Conservation (phyloP, 1,140 invertebrate genomes). For the Armadillidium nasatum region DNA sequence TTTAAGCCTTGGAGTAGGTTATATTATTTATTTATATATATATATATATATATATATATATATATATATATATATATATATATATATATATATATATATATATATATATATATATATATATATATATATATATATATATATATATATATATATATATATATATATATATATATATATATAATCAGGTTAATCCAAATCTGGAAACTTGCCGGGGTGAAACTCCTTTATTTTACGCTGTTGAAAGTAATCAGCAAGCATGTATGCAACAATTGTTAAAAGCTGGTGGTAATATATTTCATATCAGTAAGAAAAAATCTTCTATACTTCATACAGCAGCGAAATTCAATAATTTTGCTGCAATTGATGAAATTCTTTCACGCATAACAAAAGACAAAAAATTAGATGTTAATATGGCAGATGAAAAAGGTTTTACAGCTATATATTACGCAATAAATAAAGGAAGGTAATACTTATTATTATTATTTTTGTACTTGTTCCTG, state of each 20-base stretch:
- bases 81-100: slow-evolving; percentile 25
- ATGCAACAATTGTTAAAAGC: not conserved
- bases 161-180: slow-evolving; percentile 10
- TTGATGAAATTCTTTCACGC: not conserved
- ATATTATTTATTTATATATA: slow-evolving; percentile 21
- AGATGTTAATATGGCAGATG: not conserved
- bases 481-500: no score
- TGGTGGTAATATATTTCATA: not conserved
- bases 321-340: not conserved
- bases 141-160: not conserved
- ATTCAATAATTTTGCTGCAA: not conserved
- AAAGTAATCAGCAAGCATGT: not conserved
- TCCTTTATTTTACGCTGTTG: not conserved
- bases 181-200: not conserved
- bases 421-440: not conserved
- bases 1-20: not conserved
- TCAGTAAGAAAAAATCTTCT: not conserved
- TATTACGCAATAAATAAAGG: not conserved
- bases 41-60: slow-evolving; percentile 12
- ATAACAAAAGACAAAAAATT: not conserved
- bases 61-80: slow-evolving; percentile 14
- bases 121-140: slow-evolving; percentile 13
- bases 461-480: not conserved
- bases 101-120: slow-evolving; percentile 27
- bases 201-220: not conserved